Percentiles rank a stretch among this genome's conserved stretches.
These are phyloP conservation scores for Drosophila sturtevanti DNA, from an alignment of 1,140 invertebrate species.

Conservation along the genomic window DNA sequence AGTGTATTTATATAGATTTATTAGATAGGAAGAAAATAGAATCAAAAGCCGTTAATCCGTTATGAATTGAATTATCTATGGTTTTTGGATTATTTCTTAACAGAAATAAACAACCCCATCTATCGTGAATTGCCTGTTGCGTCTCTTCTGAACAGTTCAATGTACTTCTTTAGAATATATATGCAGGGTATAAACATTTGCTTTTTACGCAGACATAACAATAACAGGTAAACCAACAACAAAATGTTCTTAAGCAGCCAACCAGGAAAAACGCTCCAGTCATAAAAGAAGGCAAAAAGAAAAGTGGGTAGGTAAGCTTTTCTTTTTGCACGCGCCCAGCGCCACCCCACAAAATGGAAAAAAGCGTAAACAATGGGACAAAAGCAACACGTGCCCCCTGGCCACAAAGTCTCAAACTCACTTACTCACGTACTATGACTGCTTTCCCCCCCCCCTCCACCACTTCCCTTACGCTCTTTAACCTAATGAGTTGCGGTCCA, in stretches of 20 bases:
- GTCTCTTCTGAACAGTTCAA: background rate
- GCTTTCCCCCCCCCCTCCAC: background rate
- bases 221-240: constrained; percentile 28
- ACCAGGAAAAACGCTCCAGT: constrained; percentile 40
- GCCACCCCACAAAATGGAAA: background rate
- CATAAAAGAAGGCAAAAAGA: constrained; percentile 17
- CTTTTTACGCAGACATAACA: constrained; percentile 38
- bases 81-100: too few relatives aligned
- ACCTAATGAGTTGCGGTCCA: constrained; percentile 49
- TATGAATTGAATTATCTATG: too few relatives aligned
- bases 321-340: background rate
- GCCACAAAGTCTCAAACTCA: background rate
- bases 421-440: constrained; percentile 1
- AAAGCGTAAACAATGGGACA: constrained; percentile 52
- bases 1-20: too few relatives aligned
- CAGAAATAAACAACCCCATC: too few relatives aligned
- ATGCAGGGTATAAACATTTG: constrained; percentile 44
- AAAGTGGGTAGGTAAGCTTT: constrained; percentile 6
- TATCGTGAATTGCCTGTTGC: background rate
- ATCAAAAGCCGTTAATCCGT: too few relatives aligned
- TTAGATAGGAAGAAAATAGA: too few relatives aligned
- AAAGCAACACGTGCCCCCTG: constrained; percentile 55
- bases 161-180: background rate
- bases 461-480: background rate
- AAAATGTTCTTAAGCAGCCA: constrained; percentile 30